Conservation (phyloP, 1,140 invertebrate genomes). For the Bombus sylvicola region DNA sequence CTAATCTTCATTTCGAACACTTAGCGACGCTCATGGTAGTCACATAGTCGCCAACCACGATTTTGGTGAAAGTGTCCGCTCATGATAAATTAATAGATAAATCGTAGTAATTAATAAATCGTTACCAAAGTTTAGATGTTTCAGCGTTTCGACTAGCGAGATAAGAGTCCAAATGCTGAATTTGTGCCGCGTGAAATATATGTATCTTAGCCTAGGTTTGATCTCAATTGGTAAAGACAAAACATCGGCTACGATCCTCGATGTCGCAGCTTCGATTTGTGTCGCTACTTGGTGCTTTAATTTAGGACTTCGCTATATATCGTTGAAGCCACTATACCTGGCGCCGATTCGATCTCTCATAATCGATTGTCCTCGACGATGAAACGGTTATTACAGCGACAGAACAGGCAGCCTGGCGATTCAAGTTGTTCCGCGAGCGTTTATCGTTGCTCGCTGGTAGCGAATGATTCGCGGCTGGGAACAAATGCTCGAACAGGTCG, state of each 20-base stretch:
- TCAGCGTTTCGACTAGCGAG: too few relatives aligned
- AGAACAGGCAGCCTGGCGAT: neutral
- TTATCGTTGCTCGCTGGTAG: slow-evolving; percentile 13
- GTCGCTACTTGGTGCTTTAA: neutral
- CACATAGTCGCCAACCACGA: neutral
- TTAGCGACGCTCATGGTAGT: neutral
- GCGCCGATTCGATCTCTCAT: slow-evolving; percentile 5
- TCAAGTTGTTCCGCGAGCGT: neutral
- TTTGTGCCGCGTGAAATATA: neutral
- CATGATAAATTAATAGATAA: too few relatives aligned
- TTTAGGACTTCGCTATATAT: neutral
- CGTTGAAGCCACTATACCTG: neutral
- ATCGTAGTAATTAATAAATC: neutral
- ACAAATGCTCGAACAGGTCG: slow-evolving; percentile 1
- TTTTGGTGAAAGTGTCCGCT: neutral
- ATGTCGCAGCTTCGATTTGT: neutral
- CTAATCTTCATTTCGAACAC: neutral
- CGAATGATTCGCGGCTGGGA: slow-evolving; percentile 8
- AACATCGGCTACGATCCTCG: neutral
- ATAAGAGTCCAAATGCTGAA: neutral
- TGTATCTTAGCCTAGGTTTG: neutral
- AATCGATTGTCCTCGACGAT: slow-evolving; percentile 36
- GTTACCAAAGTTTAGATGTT: neutral
- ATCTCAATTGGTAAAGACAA: neutral
- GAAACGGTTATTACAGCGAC: slow-evolving; percentile 11